A percentile compares a stretch with the other conserved stretches of the same genome.
Conservation (phyloP, 92 coral and sea anemone species). For the Umimayanthus kanabou region DNA sequence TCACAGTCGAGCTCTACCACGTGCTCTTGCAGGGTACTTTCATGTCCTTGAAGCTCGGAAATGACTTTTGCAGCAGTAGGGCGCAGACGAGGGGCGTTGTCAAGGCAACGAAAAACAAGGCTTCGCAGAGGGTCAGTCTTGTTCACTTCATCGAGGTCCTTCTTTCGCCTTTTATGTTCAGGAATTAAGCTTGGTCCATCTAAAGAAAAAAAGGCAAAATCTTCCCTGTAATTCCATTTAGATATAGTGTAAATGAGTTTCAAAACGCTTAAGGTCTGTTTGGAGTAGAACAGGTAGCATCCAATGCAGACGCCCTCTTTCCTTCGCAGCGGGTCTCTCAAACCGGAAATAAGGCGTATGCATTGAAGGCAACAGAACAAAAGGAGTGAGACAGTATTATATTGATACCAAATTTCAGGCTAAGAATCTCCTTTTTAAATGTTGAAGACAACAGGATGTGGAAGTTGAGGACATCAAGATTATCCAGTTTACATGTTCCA, state of each 20-base stretch:
- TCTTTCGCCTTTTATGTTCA: conserved; percentile 67
- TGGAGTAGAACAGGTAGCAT: too few species aligned
- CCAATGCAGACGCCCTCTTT: too few species aligned
- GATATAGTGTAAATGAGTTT: not conserved
- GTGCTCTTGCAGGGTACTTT: not conserved
- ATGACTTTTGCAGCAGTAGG: conserved; percentile 54
- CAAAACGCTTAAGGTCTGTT: too few species aligned
- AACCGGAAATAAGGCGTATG: too few species aligned
- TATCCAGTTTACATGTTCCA: too few species aligned
- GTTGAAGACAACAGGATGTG: too few species aligned
- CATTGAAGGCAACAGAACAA: too few species aligned
- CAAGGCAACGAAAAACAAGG: conserved; percentile 66
- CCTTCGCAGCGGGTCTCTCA: too few species aligned
- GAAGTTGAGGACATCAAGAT: too few species aligned
- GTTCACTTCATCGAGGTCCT: conserved; percentile 66
- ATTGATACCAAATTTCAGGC: too few species aligned
- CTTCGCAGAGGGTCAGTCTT: conserved; percentile 51
- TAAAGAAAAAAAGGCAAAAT: not conserved
- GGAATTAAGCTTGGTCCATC: conserved; percentile 37
- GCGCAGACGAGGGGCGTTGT: conserved; percentile 59
- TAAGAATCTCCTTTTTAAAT: too few species aligned
- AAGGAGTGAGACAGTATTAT: too few species aligned
- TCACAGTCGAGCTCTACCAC: conserved; percentile 23
- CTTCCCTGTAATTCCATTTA: not conserved
- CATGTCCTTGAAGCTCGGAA: conserved; percentile 46